Conservation (phyloP, 1,140 invertebrate species). For the Pissodes strobi region DNA sequence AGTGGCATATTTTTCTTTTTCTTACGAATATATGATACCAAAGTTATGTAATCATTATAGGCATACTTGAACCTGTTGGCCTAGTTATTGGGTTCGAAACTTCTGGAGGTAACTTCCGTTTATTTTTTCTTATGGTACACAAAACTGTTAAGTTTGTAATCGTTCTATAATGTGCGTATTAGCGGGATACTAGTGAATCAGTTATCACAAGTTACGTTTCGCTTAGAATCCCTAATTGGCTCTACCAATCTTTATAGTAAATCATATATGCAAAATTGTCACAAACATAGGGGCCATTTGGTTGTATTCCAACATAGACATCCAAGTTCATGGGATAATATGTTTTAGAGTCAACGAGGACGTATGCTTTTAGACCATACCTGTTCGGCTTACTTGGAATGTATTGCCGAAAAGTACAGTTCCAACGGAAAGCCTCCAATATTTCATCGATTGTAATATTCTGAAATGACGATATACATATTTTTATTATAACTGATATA, state of each 20-base stretch:
- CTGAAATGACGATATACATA: no score
- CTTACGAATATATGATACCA: conserved; percentile 3
- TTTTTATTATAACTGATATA: conserved; percentile 2
- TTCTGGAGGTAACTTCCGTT: conserved; percentile 19
- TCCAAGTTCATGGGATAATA: conserved; percentile 29
- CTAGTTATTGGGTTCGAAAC: conserved; percentile 5
- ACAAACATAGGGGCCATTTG: conserved; percentile 10
- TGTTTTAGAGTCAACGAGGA: conserved; percentile 31
- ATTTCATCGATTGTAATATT: no score
- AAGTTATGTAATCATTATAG: no score
- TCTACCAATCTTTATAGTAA: conserved; percentile 23
- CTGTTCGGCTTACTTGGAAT: no score
- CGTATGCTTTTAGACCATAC: conserved; percentile 14
- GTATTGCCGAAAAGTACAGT: no score
- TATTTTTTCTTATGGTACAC: conserved; percentile 23
- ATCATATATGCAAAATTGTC: conserved; percentile 3
- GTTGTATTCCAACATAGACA: conserved; percentile 35
- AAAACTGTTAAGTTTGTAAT: conserved; percentile 20
- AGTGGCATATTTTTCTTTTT: conserved; percentile 13
- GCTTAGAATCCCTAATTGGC: no score
- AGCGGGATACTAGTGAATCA: not conserved
- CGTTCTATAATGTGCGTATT: conserved; percentile 4
- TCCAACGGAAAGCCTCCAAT: no score
- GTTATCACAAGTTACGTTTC: conserved; percentile 24
- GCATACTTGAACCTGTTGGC: conserved; percentile 4